These are phyloP conservation scores for Pseudorhombus dupliciocellatus DNA, from an alignment of 2,113 vertebrate genomes.

Conservation along the genomic window DNA sequence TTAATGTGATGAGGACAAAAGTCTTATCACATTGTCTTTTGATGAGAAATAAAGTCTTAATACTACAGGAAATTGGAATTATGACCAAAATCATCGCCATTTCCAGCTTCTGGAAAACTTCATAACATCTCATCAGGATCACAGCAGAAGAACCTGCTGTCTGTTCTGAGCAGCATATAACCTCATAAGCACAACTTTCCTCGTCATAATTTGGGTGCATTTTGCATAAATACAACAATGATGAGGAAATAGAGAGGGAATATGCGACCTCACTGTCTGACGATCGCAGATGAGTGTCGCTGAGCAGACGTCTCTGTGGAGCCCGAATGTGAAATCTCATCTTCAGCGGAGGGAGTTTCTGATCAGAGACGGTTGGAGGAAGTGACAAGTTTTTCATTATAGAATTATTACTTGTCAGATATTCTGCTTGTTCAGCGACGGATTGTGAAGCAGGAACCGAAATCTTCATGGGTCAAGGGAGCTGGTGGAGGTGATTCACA, in stretches of 20 bases:
- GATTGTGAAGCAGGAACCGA: neutral
- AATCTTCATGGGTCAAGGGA: neutral
- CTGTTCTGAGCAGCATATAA: slow-evolving; percentile 7
- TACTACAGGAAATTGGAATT: neutral
- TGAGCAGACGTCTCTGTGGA: neutral
- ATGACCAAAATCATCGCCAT: too few relatives aligned
- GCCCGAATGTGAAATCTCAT: slow-evolving; percentile 2
- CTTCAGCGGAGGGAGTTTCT: neutral
- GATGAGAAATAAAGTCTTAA: neutral
- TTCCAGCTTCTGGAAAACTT: too few relatives aligned
- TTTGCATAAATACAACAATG: too few relatives aligned
- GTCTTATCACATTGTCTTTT: too few relatives aligned
- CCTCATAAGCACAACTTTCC: neutral
- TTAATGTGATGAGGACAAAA: neutral
- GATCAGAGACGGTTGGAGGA: neutral
- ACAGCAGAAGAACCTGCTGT: slow-evolving; percentile 4
- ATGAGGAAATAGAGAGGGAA: too few relatives aligned
- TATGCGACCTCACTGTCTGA: too few relatives aligned
- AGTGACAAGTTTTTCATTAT: too few relatives aligned
- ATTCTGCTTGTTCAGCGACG: neutral
- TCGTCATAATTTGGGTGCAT: neutral
- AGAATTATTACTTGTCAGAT: neutral
- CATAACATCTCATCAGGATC: slow-evolving; percentile 3
- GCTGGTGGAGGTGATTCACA: neutral
- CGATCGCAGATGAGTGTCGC: neutral